These are phyloP conservation scores for Microtus richardsoni DNA, from an alignment of 2,113 vertebrate genomes.

Conservation along the genomic window DNA sequence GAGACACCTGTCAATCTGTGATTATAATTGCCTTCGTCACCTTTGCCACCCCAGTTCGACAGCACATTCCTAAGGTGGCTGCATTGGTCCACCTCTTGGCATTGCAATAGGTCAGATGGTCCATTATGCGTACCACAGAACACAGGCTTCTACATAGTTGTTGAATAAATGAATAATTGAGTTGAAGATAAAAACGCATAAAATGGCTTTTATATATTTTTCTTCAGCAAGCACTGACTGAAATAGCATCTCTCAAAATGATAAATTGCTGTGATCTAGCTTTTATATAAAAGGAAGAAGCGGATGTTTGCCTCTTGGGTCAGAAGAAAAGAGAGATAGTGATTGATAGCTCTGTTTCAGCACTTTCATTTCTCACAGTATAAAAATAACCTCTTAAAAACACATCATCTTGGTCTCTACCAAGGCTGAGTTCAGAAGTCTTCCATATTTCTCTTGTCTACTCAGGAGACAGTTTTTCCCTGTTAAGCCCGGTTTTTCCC, in stretches of 20 bases:
- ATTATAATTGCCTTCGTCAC: not conserved
- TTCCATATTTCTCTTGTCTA: not conserved
- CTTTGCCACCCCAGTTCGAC: not conserved
- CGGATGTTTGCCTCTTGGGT: not conserved
- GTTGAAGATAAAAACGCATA: not conserved
- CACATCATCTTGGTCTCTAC: not conserved
- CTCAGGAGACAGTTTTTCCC: not conserved
- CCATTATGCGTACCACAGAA: not conserved
- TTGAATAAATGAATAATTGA: not conserved
- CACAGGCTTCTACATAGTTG: not conserved
- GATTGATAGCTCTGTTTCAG: constrained; percentile 24
- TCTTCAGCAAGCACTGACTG: not conserved
- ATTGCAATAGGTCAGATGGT: not conserved
- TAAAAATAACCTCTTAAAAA: constrained; percentile 37
- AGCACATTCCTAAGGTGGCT: not conserved
- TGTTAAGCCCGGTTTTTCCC: not conserved
- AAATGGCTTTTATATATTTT: not conserved
- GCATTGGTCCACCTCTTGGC: not conserved
- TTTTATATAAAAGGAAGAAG: not conserved
- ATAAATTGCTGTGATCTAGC: not conserved
- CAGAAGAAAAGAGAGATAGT: not conserved
- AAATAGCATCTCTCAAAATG: constrained; percentile 51
- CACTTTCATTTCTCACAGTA: not conserved
- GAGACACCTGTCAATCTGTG: not conserved
- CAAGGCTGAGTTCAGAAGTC: not conserved